These are phyloP conservation scores for Asteroscopus sphinx DNA, from an alignment of 2,888 invertebrate species.

Conservation along the genomic window DNA sequence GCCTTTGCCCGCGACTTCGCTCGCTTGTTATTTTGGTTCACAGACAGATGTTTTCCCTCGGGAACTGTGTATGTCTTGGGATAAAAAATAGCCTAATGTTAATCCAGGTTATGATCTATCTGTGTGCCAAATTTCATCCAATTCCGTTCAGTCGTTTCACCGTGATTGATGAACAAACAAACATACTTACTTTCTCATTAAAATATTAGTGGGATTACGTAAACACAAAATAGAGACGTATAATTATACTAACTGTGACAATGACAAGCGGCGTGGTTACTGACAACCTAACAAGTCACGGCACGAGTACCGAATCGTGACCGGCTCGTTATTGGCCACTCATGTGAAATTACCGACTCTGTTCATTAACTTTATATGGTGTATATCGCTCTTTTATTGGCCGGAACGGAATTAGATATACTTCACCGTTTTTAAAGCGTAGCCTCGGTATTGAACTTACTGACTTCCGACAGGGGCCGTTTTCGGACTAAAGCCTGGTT, in stretches of 20 bases:
- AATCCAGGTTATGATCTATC: no score
- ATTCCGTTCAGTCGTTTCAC: no score
- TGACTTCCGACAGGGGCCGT: neutral
- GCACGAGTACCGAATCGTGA: slow-evolving; percentile 28
- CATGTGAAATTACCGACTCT: slow-evolving; percentile 4
- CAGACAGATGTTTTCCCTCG: no score
- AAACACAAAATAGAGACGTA: neutral
- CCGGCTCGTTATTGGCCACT: slow-evolving; percentile 9
- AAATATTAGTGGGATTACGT: neutral
- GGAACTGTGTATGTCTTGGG: no score
- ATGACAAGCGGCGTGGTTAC: slow-evolving; percentile 22
- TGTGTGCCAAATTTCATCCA: no score
- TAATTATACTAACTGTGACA: slow-evolving; percentile 20
- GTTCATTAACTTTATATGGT: neutral
- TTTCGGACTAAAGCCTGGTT: neutral
- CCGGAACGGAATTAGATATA: slow-evolving; percentile 2
- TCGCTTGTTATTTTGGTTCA: no score
- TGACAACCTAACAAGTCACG: slow-evolving; percentile 25
- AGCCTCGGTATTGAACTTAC: neutral
- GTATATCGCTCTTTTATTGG: neutral
- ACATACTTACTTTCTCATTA: no score
- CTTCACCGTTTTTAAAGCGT: neutral
- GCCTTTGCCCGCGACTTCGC: no score
- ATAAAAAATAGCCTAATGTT: no score
- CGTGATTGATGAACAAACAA: no score